Conservation (phyloP, 2,113 vertebrate genomes). For the Pelobates fuscus region DNA sequence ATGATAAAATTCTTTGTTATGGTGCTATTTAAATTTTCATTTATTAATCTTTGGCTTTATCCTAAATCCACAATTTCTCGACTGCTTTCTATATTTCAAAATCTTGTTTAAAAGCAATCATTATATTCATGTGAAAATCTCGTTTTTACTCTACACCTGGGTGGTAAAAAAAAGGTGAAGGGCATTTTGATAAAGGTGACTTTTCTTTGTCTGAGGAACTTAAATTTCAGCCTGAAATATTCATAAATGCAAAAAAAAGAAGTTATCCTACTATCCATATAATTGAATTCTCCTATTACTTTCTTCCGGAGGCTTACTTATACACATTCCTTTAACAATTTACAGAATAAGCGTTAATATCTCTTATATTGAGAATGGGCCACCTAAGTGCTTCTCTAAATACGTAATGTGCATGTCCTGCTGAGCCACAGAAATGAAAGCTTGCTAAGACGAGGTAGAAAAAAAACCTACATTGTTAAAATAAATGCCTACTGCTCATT, state of each 20-base stretch:
- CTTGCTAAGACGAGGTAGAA: conserved; percentile 22
- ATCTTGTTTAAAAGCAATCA: conserved; percentile 25
- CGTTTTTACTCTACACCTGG: neutral
- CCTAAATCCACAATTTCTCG: neutral
- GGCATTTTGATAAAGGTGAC: conserved; percentile 28
- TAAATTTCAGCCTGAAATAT: conserved; percentile 37
- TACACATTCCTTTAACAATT: conserved; percentile 36
- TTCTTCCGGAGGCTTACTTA: conserved; percentile 11
- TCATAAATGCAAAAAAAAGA: conserved; percentile 41
- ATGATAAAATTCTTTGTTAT: neutral
- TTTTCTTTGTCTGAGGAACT: conserved; percentile 35
- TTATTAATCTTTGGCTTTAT: neutral
- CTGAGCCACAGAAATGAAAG: conserved; percentile 35
- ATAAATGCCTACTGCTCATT: conserved; percentile 41
- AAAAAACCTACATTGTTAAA: conserved; percentile 44
- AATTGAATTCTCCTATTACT: conserved; percentile 42
- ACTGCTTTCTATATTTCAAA: neutral
- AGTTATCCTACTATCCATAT: conserved; percentile 30
- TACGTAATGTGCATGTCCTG: conserved; percentile 33
- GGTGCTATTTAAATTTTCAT: conserved; percentile 5
- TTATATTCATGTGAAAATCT: conserved; percentile 26
- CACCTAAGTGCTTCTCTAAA: conserved; percentile 44
- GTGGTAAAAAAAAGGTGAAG: conserved; percentile 7
- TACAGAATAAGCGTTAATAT: conserved; percentile 48
- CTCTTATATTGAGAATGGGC: conserved; percentile 32